phyloP scores from a whole-genome alignment of 2,888 invertebrate species.

The Phyllotreta cruciferae region DNA sequence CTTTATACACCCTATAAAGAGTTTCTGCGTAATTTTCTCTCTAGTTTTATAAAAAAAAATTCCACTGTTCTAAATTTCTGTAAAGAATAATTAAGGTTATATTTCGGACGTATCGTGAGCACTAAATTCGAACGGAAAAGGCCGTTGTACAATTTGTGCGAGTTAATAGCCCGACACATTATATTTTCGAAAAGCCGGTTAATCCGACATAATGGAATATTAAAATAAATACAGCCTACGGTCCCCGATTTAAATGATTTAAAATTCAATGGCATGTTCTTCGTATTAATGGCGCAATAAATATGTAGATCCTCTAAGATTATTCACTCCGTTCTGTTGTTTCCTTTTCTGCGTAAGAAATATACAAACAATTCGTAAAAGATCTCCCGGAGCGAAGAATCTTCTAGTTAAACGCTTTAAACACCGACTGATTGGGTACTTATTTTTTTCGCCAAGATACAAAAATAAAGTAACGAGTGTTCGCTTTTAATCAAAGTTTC shows the following conservation, averaged over 20 bases:
- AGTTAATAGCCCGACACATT: conserved; percentile 30
- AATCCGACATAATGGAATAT: conserved; percentile 41
- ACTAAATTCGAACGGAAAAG: conserved; percentile 14
- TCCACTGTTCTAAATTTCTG: too few relatives aligned
- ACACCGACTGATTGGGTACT: too few relatives aligned
- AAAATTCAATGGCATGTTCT: conserved; percentile 58
- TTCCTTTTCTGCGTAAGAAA: conserved; percentile 11
- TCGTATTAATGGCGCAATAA: conserved; percentile 58
- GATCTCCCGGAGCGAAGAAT: too few relatives aligned
- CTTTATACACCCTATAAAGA: neutral
- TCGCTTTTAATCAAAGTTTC: too few relatives aligned
- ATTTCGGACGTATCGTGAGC: neutral
- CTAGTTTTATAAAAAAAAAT: neutral
- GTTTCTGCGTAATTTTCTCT: neutral
- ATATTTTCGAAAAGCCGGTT: conserved; percentile 41
- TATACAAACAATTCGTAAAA: conserved; percentile 9
- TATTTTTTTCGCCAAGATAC: too few relatives aligned
- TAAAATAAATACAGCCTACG: conserved; percentile 35
- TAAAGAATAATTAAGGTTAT: neutral
- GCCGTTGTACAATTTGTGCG: conserved; percentile 22
- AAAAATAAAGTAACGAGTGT: too few relatives aligned
- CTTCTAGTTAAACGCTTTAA: too few relatives aligned
- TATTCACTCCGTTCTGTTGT: conserved; percentile 14
- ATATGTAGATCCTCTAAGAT: conserved; percentile 57
- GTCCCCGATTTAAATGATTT: conserved; percentile 57